Conservation (phyloP, 2,113 vertebrate genomes). For the Anseranas semipalmata region DNA sequence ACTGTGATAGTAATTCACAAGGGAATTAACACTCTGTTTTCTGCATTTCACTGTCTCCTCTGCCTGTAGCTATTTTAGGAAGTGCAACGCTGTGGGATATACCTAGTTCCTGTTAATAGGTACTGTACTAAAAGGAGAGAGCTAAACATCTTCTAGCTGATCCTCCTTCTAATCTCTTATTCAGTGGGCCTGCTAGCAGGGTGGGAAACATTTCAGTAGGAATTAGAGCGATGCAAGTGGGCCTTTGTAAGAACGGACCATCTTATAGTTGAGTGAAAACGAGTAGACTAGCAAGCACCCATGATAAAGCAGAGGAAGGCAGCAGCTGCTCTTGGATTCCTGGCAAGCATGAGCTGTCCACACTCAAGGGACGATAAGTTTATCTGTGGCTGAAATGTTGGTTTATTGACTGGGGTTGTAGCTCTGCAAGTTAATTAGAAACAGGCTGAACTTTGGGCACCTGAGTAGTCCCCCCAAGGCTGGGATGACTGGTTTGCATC, state of each 20-base stretch:
- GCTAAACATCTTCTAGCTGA: neutral
- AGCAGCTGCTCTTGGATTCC: neutral
- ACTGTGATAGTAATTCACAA: constrained; percentile 75
- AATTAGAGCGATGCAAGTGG: neutral
- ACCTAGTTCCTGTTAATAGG: neutral
- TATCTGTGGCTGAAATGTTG: neutral
- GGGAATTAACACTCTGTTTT: constrained; percentile 69
- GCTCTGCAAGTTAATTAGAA: neutral
- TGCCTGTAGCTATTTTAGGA: constrained; percentile 64
- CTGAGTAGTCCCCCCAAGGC: neutral
- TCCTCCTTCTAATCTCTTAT: neutral
- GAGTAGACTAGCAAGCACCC: neutral
- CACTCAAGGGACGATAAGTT: neutral
- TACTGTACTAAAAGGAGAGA: neutral
- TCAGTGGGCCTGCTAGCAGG: neutral
- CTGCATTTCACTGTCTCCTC: constrained; percentile 63
- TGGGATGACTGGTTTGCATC: neutral
- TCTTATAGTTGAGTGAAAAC: neutral
- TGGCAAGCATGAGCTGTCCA: neutral
- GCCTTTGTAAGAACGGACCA: neutral
- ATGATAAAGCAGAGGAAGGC: neutral
- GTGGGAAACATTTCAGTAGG: neutral
- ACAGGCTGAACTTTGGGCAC: neutral
- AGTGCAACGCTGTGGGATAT: constrained; percentile 50
- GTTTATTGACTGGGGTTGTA: neutral